phyloP scores from a whole-genome alignment of 1,140 invertebrate genomes.

The Pomacea maculata region DNA sequence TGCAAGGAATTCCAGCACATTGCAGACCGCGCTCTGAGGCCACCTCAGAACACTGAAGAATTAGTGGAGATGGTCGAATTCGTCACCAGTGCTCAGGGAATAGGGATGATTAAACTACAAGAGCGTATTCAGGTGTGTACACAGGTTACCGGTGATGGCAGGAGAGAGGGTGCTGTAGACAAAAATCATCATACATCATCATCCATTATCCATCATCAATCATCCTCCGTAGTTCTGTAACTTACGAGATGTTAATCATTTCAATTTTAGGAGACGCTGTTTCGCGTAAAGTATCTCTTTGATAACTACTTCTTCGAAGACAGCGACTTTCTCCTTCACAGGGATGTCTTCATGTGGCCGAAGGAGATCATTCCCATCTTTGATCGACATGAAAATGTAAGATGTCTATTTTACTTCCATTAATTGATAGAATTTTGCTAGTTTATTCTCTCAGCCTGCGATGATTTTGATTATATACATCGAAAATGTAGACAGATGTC shows the following conservation, averaged over 20 bases:
- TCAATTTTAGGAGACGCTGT: conserved; percentile 45
- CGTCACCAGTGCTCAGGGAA: conserved; percentile 55
- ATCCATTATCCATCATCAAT: too few species aligned
- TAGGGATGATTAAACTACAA: conserved; percentile 59
- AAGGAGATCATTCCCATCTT: conserved; percentile 63
- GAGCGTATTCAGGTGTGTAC: conserved; percentile 47
- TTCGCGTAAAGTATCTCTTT: conserved; percentile 59
- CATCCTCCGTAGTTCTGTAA: neutral
- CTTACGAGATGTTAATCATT: neutral
- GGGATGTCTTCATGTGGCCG: conserved; percentile 62
- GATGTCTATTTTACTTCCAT: too few species aligned
- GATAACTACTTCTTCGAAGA: conserved; percentile 60
- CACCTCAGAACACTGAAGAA: conserved; percentile 61
- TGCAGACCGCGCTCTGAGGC: conserved; percentile 51
- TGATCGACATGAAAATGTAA: conserved; percentile 64
- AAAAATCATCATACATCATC: too few species aligned
- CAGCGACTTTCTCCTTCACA: conserved; percentile 64
- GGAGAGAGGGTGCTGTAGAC: too few species aligned
- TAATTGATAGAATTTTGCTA: too few species aligned
- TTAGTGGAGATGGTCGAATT: conserved; percentile 62
- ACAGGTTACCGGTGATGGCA: neutral
- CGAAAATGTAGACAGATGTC: too few species aligned
- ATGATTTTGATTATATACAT: neutral
- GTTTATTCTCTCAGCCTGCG: too few species aligned
- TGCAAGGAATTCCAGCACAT: conserved; percentile 61